Conservation (phyloP, 1,140 invertebrate species). For the Heliothis subflexa region DNA sequence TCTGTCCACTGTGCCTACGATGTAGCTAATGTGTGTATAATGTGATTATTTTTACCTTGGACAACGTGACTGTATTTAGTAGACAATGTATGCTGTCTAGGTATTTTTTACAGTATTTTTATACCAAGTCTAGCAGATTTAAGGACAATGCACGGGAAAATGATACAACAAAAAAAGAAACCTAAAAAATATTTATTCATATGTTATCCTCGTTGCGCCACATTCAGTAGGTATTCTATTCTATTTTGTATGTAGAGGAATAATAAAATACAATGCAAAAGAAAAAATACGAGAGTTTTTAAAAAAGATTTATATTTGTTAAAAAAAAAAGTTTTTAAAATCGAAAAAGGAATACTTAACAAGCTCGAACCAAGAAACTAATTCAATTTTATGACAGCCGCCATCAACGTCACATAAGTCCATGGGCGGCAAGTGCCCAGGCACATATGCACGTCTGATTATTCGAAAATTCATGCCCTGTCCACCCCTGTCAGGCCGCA, state of each 20-base stretch:
- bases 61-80: not conserved
- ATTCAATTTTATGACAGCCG: slow-evolving; percentile 15
- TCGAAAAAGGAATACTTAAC: not conserved
- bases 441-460: slow-evolving; percentile 67
- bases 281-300: not conserved
- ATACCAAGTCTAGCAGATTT: not conserved
- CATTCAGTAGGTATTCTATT: not conserved
- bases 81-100: not conserved
- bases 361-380: not conserved
- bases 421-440: slow-evolving; percentile 41
- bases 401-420: slow-evolving; percentile 6
- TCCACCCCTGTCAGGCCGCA: slow-evolving; percentile 70
- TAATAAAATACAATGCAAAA: slow-evolving; percentile 5
- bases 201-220: slow-evolving; percentile 10
- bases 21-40: slow-evolving; percentile 19
- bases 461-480: slow-evolving; percentile 78
- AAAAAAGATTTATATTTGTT: not conserved
- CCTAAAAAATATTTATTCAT: not conserved
- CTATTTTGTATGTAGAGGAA: not conserved
- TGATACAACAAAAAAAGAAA: slow-evolving; percentile 1
- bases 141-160: slow-evolving; percentile 1
- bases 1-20: not conserved
- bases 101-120: not conserved
- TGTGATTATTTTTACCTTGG: slow-evolving; percentile 16
- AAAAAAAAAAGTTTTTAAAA: not conserved